Base-by-base conservation (phyloP, 2,113 vertebrate species). In the Pimephales promelas region DNA sequence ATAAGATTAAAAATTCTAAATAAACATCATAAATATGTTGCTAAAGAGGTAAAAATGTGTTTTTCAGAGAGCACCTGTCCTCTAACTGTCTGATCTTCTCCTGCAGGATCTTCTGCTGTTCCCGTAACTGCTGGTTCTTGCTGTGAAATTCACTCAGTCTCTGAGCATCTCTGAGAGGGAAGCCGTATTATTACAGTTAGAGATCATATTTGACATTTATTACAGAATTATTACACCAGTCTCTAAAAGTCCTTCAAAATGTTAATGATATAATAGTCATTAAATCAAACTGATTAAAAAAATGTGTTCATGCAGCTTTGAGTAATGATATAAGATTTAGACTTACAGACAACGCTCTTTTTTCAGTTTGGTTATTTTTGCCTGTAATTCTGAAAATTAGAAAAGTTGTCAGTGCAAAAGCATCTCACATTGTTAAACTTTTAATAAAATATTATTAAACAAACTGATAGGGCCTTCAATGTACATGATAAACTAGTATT, bases 301-400 rank as follows among this genome's bases (percentile, higher is more conserved):
- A n/a, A 45, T 8, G 22, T 24, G 22, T 24, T 45, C 22, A 24
- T 36, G 16, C 31, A 36, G 20, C 7, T 34, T 64, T 20, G 8
- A 52, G 49, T 9, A 18, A 64, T 8, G 1, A 56, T 5, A 14
- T 26, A 59, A 18, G n/a, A 1, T 24, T 8, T 10, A 34, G 57
- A 98, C 98, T 98, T 94, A 99, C 98, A 98, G 90, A 91, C 96
- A 96, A 79, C 98, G 94, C 75, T 98, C 97, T 74, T 96, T 97
- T 90, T 98, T 99, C 91, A 99, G 87, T 89, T 96, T 98, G 90
- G 88, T 94, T 91, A 99, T 94, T 95, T 99, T 99, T 85, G 93
- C 86, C 88, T 96, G 95, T 87, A 98, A 93, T 86, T 95, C 98
- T 99, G 86, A 87, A 93, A 79, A 57, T 24, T 10, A 18, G 28